A percentile compares a stretch with the other conserved stretches of the same genome.
Evolutionary conservation across 2,888 invertebrate genomes (phyloP).

Genomic region (Acleris emargana): DNA sequence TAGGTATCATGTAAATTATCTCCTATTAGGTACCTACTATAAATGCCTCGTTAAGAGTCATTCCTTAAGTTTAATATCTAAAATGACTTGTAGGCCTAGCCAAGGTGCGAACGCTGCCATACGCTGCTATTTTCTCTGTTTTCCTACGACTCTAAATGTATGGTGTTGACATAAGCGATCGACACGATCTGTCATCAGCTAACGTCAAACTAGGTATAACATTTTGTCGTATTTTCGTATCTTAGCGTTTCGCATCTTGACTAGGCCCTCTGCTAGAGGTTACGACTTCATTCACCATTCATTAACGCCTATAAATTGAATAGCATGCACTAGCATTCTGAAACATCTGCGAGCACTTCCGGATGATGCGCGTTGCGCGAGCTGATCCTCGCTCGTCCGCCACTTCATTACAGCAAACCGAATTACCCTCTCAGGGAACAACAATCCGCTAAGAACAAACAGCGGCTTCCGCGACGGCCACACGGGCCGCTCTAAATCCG

Average conservation of each 20-base stretch:
- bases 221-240: no score
- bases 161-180: no score
- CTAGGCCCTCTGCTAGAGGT: not conserved
- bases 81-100: no score
- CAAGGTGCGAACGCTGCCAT: no score
- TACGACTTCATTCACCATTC: not conserved
- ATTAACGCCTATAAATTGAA: not conserved
- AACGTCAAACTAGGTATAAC: no score
- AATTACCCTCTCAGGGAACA: slow-evolving; percentile 61
- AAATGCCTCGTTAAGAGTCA: no score
- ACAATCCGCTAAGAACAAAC: slow-evolving; percentile 56
- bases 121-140: no score
- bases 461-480: slow-evolving; percentile 58
- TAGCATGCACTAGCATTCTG: slow-evolving; percentile 3
- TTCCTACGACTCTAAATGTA: no score
- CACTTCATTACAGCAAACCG: slow-evolving; percentile 49
- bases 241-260: not conserved
- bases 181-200: no score
- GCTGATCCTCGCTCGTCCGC: slow-evolving; percentile 45
- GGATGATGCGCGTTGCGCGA: slow-evolving; percentile 38
- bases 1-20: no score
- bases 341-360: slow-evolving; percentile 32
- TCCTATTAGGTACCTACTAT: no score
- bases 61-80: no score
- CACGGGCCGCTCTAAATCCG: slow-evolving; percentile 66